Percentiles rank a stretch among this genome's conserved stretches.
Conservation (phyloP, 1,140 invertebrate genomes). For the Bombus waltoni region DNA sequence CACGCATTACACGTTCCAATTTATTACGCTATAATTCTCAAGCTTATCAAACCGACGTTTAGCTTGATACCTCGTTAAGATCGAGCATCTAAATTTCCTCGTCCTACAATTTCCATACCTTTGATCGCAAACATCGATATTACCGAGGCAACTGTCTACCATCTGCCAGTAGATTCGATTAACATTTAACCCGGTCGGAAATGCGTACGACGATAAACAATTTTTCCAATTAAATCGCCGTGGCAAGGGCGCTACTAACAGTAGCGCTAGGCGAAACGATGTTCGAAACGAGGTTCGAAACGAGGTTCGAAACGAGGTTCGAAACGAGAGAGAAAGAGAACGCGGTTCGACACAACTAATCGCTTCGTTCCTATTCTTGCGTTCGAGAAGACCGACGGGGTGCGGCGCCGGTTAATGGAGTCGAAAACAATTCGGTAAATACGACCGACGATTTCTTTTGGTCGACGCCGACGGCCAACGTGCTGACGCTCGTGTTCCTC, state of each 20-base stretch:
- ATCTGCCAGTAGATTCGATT: conserved; percentile 10
- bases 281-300: not conserved
- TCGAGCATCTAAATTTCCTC: not conserved
- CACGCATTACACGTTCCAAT: not conserved
- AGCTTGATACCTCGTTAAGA: conserved; percentile 2
- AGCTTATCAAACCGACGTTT: not conserved
- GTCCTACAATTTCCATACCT: not conserved
- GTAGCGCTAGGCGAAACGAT: not conserved
- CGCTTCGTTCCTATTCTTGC: conserved; percentile 31
- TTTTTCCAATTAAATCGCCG: conserved; percentile 24
- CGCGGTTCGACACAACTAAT: conserved; percentile 22
- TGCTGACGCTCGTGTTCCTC: conserved; percentile 60
- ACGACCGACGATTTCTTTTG: conserved; percentile 33
- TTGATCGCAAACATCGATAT: not conserved
- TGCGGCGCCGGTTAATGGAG: conserved; percentile 19
- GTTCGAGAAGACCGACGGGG: not conserved
- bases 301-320: not conserved
- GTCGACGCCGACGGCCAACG: conserved; percentile 10
- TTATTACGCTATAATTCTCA: not conserved
- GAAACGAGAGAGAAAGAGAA: not conserved
- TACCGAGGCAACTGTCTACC: not conserved
- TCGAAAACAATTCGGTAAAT: conserved; percentile 52
- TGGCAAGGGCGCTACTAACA: conserved; percentile 4
- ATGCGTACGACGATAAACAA: conserved; percentile 11
- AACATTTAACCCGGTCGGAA: conserved; percentile 12